phyloP scores from a whole-genome alignment of 2,113 vertebrate species.

The Ptychochromis oligacanthus region DNA sequence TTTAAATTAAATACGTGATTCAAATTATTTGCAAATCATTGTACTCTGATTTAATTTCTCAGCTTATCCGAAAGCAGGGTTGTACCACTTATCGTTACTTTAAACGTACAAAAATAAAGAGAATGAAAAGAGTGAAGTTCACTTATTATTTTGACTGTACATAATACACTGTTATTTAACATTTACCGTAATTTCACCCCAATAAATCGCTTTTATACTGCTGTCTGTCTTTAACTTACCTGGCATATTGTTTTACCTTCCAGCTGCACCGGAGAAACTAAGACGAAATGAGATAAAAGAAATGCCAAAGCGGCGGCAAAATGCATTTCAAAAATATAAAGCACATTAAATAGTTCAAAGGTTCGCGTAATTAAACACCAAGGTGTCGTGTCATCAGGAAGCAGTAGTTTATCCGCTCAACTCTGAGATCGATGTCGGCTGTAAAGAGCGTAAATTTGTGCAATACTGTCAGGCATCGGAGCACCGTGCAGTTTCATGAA shows the following conservation, averaged over 20 bases:
- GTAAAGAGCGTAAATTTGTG: too few relatives aligned
- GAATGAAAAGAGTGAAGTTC: background rate
- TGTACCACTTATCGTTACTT: background rate
- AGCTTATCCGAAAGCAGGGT: background rate
- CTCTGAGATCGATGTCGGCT: background rate
- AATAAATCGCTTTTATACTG: background rate
- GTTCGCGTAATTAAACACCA: background rate
- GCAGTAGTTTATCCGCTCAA: background rate
- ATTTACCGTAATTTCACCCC: background rate
- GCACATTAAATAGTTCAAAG: background rate
- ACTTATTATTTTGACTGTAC: background rate
- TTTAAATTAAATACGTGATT: too few relatives aligned
- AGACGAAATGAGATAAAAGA: background rate
- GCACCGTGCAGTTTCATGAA: background rate
- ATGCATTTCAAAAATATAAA: background rate
- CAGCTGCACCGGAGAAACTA: background rate
- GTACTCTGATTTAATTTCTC: background rate
- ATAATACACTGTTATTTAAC: background rate
- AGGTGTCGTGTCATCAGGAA: rapidly evolving
- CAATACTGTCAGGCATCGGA: background rate
- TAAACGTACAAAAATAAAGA: background rate
- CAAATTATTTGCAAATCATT: background rate
- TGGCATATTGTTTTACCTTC: background rate
- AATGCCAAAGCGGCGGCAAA: background rate
- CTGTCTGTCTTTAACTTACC: slow-evolving; percentile 21